Evolutionary conservation across 2,888 invertebrate genomes (phyloP).

Genomic region (Acleris literana): DNA sequence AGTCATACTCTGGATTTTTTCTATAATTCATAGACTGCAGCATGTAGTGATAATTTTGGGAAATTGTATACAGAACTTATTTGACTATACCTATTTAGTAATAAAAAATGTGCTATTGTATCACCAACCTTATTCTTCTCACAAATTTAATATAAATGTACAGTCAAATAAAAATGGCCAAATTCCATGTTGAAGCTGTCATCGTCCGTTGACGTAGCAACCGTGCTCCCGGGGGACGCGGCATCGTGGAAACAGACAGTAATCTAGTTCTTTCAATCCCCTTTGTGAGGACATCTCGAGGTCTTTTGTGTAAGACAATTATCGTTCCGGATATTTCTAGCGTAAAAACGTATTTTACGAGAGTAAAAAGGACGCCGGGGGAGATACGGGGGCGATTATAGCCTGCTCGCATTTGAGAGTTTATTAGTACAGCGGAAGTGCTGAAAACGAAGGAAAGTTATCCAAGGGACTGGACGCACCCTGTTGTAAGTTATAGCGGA

Average conservation of each 20-base stretch:
- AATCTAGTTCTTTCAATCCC: conserved; percentile 76
- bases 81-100: too few relatives aligned
- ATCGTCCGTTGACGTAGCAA: conserved; percentile 38
- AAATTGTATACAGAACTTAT: too few relatives aligned
- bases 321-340: conserved; percentile 65
- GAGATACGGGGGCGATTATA: conserved; percentile 38
- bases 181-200: conserved; percentile 27
- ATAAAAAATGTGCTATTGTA: background rate
- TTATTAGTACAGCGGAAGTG: conserved; percentile 38
- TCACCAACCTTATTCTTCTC: background rate
- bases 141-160: background rate
- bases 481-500: conserved; percentile 20
- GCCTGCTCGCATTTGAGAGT: conserved; percentile 45
- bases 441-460: conserved; percentile 27
- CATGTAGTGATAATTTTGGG: too few relatives aligned
- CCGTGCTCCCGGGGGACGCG: conserved; percentile 43
- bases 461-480: conserved; percentile 16
- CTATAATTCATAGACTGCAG: too few relatives aligned
- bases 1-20: too few relatives aligned
- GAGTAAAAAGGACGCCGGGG: conserved; percentile 47
- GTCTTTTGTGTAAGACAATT: conserved; percentile 77
- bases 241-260: conserved; percentile 55
- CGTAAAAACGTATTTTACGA: conserved; percentile 68
- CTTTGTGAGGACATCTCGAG: conserved; percentile 70
- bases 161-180: conserved; percentile 19